Base-by-base conservation (phyloP, 2,797 vertebrate genomes). In the Clamator glandarius region DNA sequence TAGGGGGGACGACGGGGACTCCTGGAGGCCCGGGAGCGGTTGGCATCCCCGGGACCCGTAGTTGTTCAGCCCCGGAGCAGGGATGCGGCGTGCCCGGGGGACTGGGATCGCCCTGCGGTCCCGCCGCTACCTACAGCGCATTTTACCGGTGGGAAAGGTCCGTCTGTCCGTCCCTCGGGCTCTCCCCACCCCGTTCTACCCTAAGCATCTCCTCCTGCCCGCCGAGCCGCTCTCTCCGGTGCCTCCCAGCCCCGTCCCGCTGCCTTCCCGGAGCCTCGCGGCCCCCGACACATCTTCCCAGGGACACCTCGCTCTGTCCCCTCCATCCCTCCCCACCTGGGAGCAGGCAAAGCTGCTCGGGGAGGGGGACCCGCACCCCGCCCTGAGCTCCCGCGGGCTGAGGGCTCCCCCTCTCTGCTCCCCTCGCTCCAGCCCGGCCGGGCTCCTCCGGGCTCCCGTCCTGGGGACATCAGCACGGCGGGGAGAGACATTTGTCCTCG, bases 381-480 rank as follows among this genome's bases (percentile, higher is more conserved):
- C 69, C 12, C 44, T 33, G 54, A 68, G 74, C 2, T 94, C 87
- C 89, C 52, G 69, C 50, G 89, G 59, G 72, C 82, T 91, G 94
- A 87, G 95, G 93, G 95, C 95, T 96, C 95, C 94, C 93, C 87
- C 91, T 96, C 87, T 94, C 95, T 94, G 74, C 91, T 93, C 66
- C 57, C 50, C 50, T 52, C 50, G 50, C 50, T 52, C 50, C 50
- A 46, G 14, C 51, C 21, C 42, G 42, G 42, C 42, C 42, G 42
- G 42, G 42, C 42, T 44, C 42, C 42, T 42, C 42, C 42, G 42
- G 44, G 42, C 7, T 44, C 42, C 42, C 42, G 16, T 44, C 15
- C 44, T 44, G 15, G 42, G 42, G 42, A 7, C 61, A 59, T 3
- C 5, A 28, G 28, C 55, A n/a, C 12, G 9, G 41, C 9, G 9